These are phyloP conservation scores for Thamnophis elegans DNA, from an alignment of 2,797 vertebrate genomes.

Conservation along the genomic window DNA sequence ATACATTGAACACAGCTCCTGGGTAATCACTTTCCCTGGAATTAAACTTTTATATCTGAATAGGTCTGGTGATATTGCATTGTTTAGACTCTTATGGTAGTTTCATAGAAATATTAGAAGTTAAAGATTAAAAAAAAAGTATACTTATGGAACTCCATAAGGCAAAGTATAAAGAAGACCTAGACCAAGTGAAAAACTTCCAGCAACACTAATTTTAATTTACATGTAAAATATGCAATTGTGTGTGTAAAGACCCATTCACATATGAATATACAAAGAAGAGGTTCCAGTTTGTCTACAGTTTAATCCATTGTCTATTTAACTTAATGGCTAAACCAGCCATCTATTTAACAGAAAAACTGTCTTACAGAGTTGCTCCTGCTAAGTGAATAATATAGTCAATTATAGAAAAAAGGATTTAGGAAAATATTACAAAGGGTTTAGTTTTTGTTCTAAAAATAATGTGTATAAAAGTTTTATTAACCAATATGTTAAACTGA, in stretches of 20 bases:
- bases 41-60: background rate
- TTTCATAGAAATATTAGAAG: background rate
- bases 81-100: background rate
- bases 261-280: background rate
- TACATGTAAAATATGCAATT: background rate
- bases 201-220: background rate
- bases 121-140: background rate
- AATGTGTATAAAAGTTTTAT: background rate
- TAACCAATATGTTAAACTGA: slow-evolving; percentile 17
- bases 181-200: background rate
- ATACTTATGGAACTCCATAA: background rate
- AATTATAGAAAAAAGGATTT: background rate
- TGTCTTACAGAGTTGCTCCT: background rate
- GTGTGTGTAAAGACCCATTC: background rate
- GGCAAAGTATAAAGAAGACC: background rate
- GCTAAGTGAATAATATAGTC: background rate
- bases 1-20: background rate
- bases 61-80: background rate
- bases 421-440: slow-evolving; percentile 5
- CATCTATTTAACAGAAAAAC: background rate
- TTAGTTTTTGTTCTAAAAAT: background rate
- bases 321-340: background rate
- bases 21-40: background rate
- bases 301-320: background rate
- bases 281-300: background rate